Conservation (phyloP, 2,888 invertebrate species). For the Aporophyla nigra region DNA sequence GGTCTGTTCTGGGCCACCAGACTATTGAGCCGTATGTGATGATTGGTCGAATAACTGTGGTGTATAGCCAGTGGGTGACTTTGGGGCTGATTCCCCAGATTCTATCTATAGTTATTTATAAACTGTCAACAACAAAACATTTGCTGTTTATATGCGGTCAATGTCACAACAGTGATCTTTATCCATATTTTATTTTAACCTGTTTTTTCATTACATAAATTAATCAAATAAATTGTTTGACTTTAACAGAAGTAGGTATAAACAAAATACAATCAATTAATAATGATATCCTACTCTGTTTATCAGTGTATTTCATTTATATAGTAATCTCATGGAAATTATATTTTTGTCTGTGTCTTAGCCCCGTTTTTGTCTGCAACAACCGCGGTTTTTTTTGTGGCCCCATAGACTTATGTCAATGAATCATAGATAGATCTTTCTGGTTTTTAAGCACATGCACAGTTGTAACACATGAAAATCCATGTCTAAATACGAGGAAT, state of each 20-base stretch:
- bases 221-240: background rate
- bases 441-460: background rate
- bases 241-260: background rate
- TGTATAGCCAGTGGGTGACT: too few relatives aligned
- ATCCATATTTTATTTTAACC: background rate
- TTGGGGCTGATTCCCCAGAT: too few relatives aligned
- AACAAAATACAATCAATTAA: background rate
- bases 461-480: background rate
- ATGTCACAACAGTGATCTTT: background rate
- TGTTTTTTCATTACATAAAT: background rate
- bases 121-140: too few relatives aligned
- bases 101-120: too few relatives aligned
- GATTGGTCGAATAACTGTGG: too few relatives aligned
- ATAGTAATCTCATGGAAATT: background rate
- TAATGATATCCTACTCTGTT: background rate
- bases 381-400: background rate
- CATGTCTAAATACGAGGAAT: background rate
- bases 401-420: conserved; percentile 6
- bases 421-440: background rate
- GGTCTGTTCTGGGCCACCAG: too few relatives aligned
- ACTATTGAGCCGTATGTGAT: too few relatives aligned
- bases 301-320: background rate
- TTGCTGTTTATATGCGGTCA: background rate
- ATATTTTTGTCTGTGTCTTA: background rate
- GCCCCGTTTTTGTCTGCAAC: background rate